A percentile compares a stretch with the other conserved stretches of the same genome.
These are phyloP conservation scores for Cossypha heuglini DNA, from an alignment of 2,797 vertebrate genomes.

Conservation along the genomic window DNA sequence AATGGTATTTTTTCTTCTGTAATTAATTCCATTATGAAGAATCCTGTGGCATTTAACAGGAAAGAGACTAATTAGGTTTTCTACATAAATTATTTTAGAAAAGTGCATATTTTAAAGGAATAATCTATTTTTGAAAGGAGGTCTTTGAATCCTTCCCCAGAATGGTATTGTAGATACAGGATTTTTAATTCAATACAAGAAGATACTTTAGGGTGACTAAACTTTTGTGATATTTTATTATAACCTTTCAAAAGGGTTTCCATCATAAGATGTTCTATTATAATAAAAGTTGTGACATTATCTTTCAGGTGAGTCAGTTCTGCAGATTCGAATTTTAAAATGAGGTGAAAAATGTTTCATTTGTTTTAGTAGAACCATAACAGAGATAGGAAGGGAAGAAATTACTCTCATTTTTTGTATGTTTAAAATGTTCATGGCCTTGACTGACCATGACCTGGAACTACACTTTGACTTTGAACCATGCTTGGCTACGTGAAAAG, in stretches of 20 bases:
- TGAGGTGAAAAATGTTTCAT: background rate
- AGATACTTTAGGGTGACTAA: background rate
- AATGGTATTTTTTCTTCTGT: background rate
- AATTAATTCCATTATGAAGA: conserved; percentile 1
- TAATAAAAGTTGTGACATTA: background rate
- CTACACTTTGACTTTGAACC: background rate
- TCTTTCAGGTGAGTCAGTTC: background rate
- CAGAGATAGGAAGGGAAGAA: background rate
- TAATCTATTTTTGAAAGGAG: background rate
- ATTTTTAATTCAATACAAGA: background rate
- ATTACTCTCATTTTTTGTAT: background rate
- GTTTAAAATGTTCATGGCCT: background rate
- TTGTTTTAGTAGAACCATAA: background rate
- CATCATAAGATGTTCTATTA: background rate
- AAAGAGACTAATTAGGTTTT: background rate
- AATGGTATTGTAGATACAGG: background rate
- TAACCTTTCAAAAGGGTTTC: background rate
- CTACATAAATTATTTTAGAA: conserved; percentile 6
- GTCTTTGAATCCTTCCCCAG: background rate
- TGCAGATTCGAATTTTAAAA: background rate
- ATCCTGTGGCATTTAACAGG: background rate
- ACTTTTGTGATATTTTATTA: background rate
- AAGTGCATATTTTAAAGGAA: background rate
- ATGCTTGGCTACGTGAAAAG: background rate
- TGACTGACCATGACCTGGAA: background rate